Percentiles rank a stretch among this genome's conserved stretches.
Evolutionary conservation across 2,888 invertebrate species (phyloP).

Genomic region (Andrena fulva): DNA sequence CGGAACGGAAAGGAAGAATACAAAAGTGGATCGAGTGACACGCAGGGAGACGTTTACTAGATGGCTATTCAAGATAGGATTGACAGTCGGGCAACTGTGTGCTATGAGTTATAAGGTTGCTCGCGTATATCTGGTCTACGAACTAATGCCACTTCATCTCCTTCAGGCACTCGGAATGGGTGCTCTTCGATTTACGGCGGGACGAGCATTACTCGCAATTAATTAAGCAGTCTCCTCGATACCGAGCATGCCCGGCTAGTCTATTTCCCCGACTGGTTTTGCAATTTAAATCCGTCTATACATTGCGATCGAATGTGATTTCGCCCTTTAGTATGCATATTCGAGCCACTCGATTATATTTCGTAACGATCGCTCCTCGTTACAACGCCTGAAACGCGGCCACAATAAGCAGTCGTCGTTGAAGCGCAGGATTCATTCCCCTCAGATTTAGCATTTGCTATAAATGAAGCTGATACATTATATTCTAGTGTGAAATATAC

Average conservation of each 20-base stretch:
- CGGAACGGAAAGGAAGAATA: constrained; percentile 12
- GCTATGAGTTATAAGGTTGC: constrained; percentile 56
- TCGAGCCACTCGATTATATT: neutral
- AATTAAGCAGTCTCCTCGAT: constrained; percentile 62
- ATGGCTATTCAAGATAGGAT: constrained; percentile 59
- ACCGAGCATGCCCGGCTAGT: constrained; percentile 43
- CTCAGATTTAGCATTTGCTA: too few species aligned
- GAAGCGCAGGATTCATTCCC: neutral
- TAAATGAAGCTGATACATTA: too few species aligned
- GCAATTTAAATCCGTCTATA: constrained; percentile 31
- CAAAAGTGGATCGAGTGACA: constrained; percentile 44
- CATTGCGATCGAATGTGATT: neutral
- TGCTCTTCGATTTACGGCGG: constrained; percentile 39
- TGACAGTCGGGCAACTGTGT: constrained; percentile 41
- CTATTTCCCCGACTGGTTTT: constrained; percentile 39
- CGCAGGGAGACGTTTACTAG: constrained; percentile 33
- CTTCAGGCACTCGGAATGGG: constrained; percentile 40
- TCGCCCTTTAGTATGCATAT: constrained; percentile 23
- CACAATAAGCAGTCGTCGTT: neutral
- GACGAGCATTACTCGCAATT: constrained; percentile 65
- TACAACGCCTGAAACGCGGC: neutral
- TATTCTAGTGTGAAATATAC: too few species aligned
- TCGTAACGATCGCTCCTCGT: neutral
- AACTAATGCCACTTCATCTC: constrained; percentile 52
- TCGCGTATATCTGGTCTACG: constrained; percentile 31